phyloP scores from a whole-genome alignment of 64 coral and sea anemone genomes.

The Exaiptasia diaphana region DNA sequence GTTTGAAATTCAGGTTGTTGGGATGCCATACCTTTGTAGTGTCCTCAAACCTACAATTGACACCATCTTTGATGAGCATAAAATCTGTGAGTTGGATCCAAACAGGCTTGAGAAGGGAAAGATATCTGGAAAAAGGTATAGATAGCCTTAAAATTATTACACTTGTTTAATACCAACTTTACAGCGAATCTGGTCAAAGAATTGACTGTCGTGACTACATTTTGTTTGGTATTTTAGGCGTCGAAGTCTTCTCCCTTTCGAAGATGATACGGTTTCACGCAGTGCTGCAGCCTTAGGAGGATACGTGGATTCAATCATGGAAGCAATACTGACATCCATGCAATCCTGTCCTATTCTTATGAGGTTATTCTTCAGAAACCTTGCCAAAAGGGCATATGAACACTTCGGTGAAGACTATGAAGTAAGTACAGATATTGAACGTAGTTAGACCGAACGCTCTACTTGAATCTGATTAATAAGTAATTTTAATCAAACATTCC shows the following conservation, averaged over 20 bases:
- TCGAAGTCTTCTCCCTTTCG: slow-evolving; percentile 60
- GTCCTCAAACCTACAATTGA: slow-evolving; percentile 83
- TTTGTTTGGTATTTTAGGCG: slow-evolving; percentile 26
- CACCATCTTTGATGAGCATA: slow-evolving; percentile 90
- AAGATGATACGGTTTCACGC: slow-evolving; percentile 54
- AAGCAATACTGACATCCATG: slow-evolving; percentile 63
- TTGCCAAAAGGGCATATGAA: slow-evolving; percentile 63
- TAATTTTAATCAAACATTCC: no score
- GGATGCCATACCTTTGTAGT: slow-evolving; percentile 81
- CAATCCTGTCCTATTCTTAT: slow-evolving; percentile 62
- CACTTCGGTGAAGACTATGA: slow-evolving; percentile 66
- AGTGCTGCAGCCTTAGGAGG: slow-evolving; percentile 41
- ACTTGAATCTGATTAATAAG: background rate
- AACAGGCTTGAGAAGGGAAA: slow-evolving; percentile 47
- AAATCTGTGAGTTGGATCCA: slow-evolving; percentile 83
- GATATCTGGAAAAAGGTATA: slow-evolving; percentile 49
- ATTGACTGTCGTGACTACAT: background rate
- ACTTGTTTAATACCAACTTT: background rate
- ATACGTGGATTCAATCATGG: slow-evolving; percentile 80
- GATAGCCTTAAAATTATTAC: background rate
- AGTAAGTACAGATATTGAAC: slow-evolving; percentile 1
- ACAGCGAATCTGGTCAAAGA: background rate
- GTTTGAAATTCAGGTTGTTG: slow-evolving; percentile 91
- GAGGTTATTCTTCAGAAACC: slow-evolving; percentile 76
- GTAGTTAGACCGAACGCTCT: background rate